Percentiles rank a stretch among this genome's conserved stretches.
Evolutionary conservation across 2,113 vertebrate genomes (phyloP).

Genomic region (Leucoraja erinaceus): DNA sequence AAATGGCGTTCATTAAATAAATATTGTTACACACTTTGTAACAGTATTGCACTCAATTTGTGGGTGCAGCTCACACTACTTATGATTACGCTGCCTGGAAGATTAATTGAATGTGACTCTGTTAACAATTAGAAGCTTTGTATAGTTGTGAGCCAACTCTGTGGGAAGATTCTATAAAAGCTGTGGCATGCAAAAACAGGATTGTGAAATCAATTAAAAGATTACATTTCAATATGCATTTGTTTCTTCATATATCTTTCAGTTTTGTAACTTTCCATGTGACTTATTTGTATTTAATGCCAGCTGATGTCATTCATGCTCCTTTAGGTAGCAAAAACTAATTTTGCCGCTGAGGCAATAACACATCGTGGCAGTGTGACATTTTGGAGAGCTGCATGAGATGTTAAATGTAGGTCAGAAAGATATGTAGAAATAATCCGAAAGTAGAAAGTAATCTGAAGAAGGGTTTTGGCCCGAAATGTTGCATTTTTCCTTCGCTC

Average conservation of each 20-base stretch:
- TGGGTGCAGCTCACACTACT: constrained; percentile 19
- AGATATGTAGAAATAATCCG: neutral
- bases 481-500: no score
- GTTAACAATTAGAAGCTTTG: neutral
- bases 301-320: neutral
- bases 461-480: no score
- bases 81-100: neutral
- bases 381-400: neutral
- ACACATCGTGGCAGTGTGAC: neutral
- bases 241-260: neutral
- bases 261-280: neutral
- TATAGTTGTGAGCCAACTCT: neutral
- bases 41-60: neutral
- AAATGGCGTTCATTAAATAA: neutral
- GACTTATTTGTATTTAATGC: neutral
- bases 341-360: neutral
- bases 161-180: neutral
- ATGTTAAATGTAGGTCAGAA: neutral
- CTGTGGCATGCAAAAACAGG: neutral
- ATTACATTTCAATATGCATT: neutral
- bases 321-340: neutral
- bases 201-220: neutral
- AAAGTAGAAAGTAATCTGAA: no score
- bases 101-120: neutral
- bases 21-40: neutral